Conservation (phyloP, 2,797 vertebrate genomes). For the Anas capensis region DNA sequence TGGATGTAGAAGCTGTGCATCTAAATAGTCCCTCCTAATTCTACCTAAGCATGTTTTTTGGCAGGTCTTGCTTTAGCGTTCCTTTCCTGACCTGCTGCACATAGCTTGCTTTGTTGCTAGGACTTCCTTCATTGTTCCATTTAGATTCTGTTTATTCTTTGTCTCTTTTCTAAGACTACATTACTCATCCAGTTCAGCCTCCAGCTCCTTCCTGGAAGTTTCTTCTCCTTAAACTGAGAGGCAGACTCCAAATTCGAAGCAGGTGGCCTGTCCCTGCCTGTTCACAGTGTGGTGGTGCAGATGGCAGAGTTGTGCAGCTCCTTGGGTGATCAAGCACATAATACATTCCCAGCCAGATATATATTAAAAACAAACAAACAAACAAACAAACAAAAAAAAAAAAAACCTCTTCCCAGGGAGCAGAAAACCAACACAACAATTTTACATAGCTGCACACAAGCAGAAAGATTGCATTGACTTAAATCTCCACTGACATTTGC, state of each 20-base stretch:
- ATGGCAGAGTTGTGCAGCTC: neutral
- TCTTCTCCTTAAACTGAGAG: neutral
- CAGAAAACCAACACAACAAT: neutral
- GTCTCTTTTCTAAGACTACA: neutral
- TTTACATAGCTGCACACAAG: neutral
- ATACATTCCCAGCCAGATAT: neutral
- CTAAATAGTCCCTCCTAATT: neutral
- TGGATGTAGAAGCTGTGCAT: neutral
- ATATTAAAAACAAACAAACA: no score
- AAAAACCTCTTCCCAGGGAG: neutral
- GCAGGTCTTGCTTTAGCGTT: neutral
- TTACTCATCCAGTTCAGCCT: neutral
- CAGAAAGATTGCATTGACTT: neutral
- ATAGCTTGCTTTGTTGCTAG: neutral
- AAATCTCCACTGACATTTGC: neutral
- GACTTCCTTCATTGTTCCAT: neutral
- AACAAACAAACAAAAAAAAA: neutral
- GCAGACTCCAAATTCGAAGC: neutral
- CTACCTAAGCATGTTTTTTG: neutral
- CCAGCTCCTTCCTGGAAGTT: neutral
- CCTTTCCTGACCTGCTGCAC: neutral
- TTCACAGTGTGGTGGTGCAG: accelerated
- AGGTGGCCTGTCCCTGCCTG: neutral
- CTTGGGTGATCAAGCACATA: neutral
- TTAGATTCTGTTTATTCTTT: neutral